phyloP scores from a whole-genome alignment of 1,140 invertebrate genomes.

The Lethrus apterus region DNA sequence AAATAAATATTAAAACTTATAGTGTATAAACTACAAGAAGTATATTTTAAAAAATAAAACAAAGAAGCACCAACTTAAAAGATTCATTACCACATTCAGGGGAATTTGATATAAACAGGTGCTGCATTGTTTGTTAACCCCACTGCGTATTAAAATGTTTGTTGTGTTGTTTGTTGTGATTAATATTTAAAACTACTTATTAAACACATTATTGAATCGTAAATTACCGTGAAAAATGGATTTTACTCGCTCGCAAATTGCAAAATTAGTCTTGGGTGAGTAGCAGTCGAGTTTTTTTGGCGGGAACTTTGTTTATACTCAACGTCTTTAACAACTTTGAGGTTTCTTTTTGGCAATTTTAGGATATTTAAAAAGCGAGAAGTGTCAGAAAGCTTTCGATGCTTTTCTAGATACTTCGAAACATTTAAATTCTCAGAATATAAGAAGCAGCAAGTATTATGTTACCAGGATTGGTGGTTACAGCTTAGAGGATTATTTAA shows the following conservation, averaged over 20 bases:
- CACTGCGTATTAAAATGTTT: no score
- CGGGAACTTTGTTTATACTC: not conserved
- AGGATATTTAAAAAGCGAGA: slow-evolving; percentile 8
- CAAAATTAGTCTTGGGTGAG: slow-evolving; percentile 10
- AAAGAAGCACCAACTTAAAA: no score
- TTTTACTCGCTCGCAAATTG: slow-evolving; percentile 4
- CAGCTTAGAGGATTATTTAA: slow-evolving; percentile 2
- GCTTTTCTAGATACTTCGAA: not conserved
- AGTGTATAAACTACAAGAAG: no score
- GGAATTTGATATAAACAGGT: slow-evolving; percentile 3
- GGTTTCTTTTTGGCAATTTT: not conserved
- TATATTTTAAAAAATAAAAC: no score
- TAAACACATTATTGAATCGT: not conserved
- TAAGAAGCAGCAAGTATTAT: not conserved
- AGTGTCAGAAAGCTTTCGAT: slow-evolving; percentile 2
- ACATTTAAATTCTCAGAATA: slow-evolving; percentile 3
- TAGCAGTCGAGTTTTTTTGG: slow-evolving; percentile 10
- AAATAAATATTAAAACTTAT: no score
- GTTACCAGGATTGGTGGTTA: not conserved
- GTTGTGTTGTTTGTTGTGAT: not conserved
- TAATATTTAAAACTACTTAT: slow-evolving; percentile 4
- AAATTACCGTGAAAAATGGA: no score
- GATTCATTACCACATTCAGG: not conserved
- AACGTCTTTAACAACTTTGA: not conserved
- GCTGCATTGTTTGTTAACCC: slow-evolving; percentile 5